These are phyloP conservation scores for Papilio glaucus DNA, from an alignment of 1,140 invertebrate species.

Conservation along the genomic window DNA sequence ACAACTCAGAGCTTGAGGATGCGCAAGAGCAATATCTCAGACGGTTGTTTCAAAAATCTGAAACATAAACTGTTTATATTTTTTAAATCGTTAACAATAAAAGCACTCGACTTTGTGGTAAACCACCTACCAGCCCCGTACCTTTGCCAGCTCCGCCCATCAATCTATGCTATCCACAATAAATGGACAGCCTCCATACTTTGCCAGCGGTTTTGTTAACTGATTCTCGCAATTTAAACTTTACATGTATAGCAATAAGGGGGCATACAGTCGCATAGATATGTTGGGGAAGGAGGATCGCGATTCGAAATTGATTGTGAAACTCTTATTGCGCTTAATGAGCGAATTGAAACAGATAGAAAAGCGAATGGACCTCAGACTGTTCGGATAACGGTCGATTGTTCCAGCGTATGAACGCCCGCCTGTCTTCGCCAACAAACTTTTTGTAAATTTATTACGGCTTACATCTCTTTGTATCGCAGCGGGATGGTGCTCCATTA, in stretches of 20 bases:
- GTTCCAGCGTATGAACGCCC: conserved; percentile 35
- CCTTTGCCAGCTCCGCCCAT: conserved; percentile 66
- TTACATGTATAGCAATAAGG: conserved; percentile 46
- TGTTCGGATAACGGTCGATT: conserved; percentile 43
- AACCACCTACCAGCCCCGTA: conserved; percentile 57
- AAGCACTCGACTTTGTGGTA: conserved; percentile 56
- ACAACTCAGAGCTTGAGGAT: too few species aligned
- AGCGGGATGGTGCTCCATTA: not conserved
- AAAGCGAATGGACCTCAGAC: conserved; percentile 51
- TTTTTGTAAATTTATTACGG: conserved; percentile 34
- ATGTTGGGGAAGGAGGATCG: conserved; percentile 53
- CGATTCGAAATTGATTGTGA: conserved; percentile 72
- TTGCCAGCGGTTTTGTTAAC: conserved; percentile 46
- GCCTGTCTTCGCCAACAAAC: conserved; percentile 27
- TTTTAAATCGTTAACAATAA: conserved; percentile 55
- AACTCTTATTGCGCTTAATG: conserved; percentile 75
- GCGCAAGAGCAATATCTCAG: too few species aligned
- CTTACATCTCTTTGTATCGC: not conserved
- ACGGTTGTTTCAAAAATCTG: too few species aligned
- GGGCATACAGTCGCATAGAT: conserved; percentile 37
- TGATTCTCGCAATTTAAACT: conserved; percentile 41
- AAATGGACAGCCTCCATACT: conserved; percentile 69
- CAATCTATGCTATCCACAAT: conserved; percentile 78
- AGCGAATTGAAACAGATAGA: conserved; percentile 76
- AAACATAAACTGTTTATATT: too few species aligned